phyloP scores from a whole-genome alignment of 30 jellyfish, hydroid and myxozoan species.

The Calvadosia cruxmelitensis region DNA sequence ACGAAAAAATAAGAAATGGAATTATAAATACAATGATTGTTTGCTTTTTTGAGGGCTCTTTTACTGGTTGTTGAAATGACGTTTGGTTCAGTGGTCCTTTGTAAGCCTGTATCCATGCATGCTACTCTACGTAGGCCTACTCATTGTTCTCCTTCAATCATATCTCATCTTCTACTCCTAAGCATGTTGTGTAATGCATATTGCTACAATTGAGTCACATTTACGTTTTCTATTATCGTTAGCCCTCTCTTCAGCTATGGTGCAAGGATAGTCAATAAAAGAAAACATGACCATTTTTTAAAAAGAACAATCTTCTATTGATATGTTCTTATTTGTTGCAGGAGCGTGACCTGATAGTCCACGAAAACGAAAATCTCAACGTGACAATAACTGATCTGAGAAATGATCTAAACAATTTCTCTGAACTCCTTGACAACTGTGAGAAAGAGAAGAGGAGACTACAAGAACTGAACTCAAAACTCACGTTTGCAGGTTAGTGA shows the following conservation, averaged over 20 bases:
- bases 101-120: too few relatives aligned
- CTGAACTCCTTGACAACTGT: slow-evolving; percentile 45
- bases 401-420: slow-evolving; percentile 34
- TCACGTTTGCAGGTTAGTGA: slow-evolving; percentile 70
- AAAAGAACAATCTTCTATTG: too few relatives aligned
- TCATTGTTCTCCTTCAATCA: not conserved
- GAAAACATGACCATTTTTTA: not conserved
- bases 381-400: slow-evolving; percentile 8
- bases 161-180: not conserved
- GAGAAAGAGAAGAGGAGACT: slow-evolving; percentile 76
- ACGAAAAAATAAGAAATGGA: too few relatives aligned
- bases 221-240: not conserved
- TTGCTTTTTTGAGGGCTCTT: too few relatives aligned
- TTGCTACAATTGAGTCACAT: too few relatives aligned
- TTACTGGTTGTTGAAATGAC: too few relatives aligned
- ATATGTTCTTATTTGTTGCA: not conserved
- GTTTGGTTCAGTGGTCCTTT: too few relatives aligned
- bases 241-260: not conserved
- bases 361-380: slow-evolving; percentile 53
- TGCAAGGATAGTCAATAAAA: not conserved
- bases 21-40: too few relatives aligned
- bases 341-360: slow-evolving; percentile 79
- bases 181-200: too few relatives aligned
- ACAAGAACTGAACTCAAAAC: slow-evolving; percentile 69
- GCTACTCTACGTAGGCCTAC: too few relatives aligned